Evolutionary conservation across 1,140 invertebrate genomes (phyloP).

Genomic region (Maconellicoccus hirsutus): DNA sequence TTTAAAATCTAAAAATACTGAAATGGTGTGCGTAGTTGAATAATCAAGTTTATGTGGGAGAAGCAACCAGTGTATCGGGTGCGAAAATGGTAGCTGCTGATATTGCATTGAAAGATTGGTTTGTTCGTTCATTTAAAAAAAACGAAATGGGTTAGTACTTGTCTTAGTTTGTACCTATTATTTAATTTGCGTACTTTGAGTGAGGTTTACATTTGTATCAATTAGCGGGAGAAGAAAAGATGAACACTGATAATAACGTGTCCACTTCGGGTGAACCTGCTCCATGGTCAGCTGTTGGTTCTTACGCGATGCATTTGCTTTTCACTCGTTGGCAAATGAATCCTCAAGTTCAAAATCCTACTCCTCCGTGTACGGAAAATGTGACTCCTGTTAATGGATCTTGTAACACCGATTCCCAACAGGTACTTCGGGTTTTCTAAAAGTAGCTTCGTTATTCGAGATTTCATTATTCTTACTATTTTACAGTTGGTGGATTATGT

Average conservation of each 20-base stretch:
- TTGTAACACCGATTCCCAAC: not conserved
- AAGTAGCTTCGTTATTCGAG: not conserved
- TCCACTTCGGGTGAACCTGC: not conserved
- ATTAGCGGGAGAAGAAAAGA: not conserved
- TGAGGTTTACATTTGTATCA: not conserved
- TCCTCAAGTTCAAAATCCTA: not conserved
- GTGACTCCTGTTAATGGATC: not conserved
- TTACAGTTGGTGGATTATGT: not conserved
- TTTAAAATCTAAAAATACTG: not conserved
- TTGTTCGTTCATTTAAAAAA: not conserved
- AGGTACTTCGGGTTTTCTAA: not conserved
- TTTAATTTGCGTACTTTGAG: no score
- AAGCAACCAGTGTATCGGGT: not conserved
- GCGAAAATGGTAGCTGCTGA: conserved; percentile 16
- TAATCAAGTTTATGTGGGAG: not conserved
- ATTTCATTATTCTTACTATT: not conserved
- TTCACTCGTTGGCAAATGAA: conserved; percentile 6
- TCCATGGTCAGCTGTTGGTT: conserved; percentile 14
- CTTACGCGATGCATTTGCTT: conserved; percentile 11
- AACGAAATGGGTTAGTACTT: not conserved
- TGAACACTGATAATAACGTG: not conserved
- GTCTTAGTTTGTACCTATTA: not conserved
- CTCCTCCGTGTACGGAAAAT: not conserved
- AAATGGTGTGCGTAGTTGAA: not conserved
- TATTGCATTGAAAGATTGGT: conserved; percentile 11